phyloP scores from a whole-genome alignment of 2,797 vertebrate species.

The Sitta carolinensis region DNA sequence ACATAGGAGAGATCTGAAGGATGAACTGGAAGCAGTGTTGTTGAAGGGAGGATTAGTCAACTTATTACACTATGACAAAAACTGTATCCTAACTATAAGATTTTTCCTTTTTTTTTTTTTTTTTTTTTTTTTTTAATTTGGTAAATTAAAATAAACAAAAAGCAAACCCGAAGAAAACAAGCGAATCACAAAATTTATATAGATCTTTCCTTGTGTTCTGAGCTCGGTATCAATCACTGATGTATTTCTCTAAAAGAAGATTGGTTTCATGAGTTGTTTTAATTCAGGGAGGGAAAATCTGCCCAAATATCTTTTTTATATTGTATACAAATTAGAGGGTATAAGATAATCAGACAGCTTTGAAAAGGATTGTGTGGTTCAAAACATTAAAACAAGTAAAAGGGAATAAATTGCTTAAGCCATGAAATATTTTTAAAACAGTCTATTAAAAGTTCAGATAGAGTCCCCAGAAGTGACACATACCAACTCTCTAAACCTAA shows the following conservation, averaged over 20 bases:
- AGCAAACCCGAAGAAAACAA: background rate
- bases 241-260: background rate
- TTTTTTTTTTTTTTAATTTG: background rate
- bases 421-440: background rate
- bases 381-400: background rate
- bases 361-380: background rate
- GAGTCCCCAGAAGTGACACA: background rate
- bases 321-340: background rate
- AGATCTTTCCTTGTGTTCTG: background rate
- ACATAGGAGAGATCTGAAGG: background rate
- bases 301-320: background rate
- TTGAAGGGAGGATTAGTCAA: background rate
- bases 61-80: background rate
- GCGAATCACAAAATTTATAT: background rate
- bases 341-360: background rate
- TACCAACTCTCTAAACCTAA: background rate
- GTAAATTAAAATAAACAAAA: background rate
- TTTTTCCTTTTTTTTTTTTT: background rate
- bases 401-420: rapidly evolving
- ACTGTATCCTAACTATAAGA: background rate
- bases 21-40: background rate
- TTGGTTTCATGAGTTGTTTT: background rate
- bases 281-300: background rate
- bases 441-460: background rate
- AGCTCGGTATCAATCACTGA: background rate